These are phyloP conservation scores for Oryctolagus cuniculus DNA, from an alignment of 2,113 vertebrate species.

Conservation along the genomic window DNA sequence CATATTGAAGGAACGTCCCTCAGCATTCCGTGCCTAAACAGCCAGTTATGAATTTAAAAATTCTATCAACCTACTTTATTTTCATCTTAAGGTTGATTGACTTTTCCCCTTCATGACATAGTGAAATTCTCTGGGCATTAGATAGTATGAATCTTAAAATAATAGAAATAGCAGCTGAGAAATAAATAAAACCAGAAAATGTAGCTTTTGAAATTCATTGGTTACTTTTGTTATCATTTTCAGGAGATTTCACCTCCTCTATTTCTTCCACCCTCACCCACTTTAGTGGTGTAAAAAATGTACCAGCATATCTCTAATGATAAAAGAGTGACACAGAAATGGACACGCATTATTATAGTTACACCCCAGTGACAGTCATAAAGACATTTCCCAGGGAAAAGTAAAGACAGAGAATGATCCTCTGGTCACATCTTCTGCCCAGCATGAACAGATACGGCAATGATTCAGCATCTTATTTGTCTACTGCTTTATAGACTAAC, in stretches of 20 bases:
- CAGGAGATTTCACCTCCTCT: slow-evolving; percentile 35
- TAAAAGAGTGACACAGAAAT: slow-evolving; percentile 49
- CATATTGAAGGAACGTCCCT: neutral
- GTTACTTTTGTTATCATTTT: slow-evolving; percentile 31
- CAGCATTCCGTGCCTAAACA: neutral
- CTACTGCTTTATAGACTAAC: slow-evolving; percentile 9
- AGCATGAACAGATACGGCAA: slow-evolving; percentile 4
- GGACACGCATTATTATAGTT: slow-evolving; percentile 15
- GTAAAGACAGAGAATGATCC: slow-evolving; percentile 1
- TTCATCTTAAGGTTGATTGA: slow-evolving; percentile 21
- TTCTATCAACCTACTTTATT: neutral
- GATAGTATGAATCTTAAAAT: neutral
- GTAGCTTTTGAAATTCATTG: neutral
- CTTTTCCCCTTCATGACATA: slow-evolving; percentile 17
- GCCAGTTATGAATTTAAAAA: neutral
- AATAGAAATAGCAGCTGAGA: neutral
- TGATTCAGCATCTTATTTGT: neutral
- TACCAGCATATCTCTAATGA: neutral
- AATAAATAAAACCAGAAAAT: slow-evolving; percentile 19
- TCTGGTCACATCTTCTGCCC: slow-evolving; percentile 33
- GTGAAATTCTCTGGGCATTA: slow-evolving; percentile 33
- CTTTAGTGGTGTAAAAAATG: neutral
- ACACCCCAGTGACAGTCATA: slow-evolving; percentile 26
- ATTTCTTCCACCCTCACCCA: neutral
- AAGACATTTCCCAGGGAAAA: slow-evolving; percentile 51